These are phyloP conservation scores for Elysia crispata DNA, from an alignment of 2,888 invertebrate genomes.

Conservation along the genomic window DNA sequence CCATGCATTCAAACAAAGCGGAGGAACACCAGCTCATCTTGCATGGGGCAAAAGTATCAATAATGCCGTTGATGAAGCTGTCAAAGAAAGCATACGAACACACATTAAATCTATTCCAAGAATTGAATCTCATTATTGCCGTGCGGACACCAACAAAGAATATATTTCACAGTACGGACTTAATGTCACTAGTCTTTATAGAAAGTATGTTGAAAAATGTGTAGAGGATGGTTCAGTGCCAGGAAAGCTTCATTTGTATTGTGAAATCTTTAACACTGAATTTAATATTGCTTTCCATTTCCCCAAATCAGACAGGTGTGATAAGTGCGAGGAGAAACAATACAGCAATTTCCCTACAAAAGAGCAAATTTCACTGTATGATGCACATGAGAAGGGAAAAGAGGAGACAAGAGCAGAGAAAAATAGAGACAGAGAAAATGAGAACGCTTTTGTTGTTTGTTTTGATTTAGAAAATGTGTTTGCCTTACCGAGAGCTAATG, in stretches of 20 bases:
- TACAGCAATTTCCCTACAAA: too few species aligned
- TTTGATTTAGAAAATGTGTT: conserved; percentile 41
- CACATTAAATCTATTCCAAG: conserved; percentile 40
- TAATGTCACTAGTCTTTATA: conserved; percentile 15
- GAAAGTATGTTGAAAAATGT: conserved; percentile 39
- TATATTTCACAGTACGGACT: conserved; percentile 11
- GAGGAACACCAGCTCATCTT: conserved; percentile 18
- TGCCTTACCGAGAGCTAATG: neutral
- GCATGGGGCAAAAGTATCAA: conserved; percentile 16
- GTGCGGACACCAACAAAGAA: conserved; percentile 33
- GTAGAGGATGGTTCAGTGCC: conserved; percentile 26
- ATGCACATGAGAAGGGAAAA: neutral
- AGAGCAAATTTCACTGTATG: neutral
- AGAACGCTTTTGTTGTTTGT: conserved; percentile 20
- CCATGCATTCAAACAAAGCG: neutral
- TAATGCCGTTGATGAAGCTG: conserved; percentile 13
- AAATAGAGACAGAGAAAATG: conserved; percentile 6
- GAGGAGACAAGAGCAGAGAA: neutral
- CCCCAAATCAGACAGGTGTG: conserved; percentile 42
- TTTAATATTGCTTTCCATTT: conserved; percentile 45
- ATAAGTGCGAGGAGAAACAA: conserved; percentile 41
- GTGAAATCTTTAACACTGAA: conserved; percentile 45
- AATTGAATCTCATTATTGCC: conserved; percentile 37
- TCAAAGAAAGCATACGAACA: conserved; percentile 36
- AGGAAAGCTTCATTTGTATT: conserved; percentile 43